phyloP scores from a whole-genome alignment of 2,888 invertebrate genomes.

The Chorisops tibialis region DNA sequence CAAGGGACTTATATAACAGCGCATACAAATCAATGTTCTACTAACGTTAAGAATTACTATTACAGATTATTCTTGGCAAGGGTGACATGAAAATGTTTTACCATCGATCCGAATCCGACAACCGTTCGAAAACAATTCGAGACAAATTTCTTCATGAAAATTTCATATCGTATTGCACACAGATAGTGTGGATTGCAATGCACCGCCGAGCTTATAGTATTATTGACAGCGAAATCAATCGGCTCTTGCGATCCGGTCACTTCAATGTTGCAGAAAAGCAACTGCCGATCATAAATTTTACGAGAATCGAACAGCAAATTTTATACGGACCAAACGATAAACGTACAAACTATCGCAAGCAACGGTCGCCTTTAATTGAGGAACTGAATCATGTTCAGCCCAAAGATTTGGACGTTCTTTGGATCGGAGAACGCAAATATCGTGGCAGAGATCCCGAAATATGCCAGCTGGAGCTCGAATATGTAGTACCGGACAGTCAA shows the following conservation, averaged over 20 bases:
- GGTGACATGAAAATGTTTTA: slow-evolving; percentile 41
- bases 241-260: slow-evolving; percentile 48
- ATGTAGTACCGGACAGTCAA: slow-evolving; percentile 45
- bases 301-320: slow-evolving; percentile 40
- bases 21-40: background rate
- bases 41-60: background rate
- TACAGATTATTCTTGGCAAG: slow-evolving; percentile 21
- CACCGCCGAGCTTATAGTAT: slow-evolving; percentile 42
- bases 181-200: slow-evolving; percentile 48
- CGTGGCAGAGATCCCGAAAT: slow-evolving; percentile 46
- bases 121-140: slow-evolving; percentile 7
- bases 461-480: slow-evolving; percentile 45
- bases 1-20: slow-evolving; percentile 23
- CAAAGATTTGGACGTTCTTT: slow-evolving; percentile 44
- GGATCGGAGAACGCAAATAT: slow-evolving; percentile 49
- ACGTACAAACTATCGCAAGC: slow-evolving; percentile 44
- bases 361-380: slow-evolving; percentile 46
- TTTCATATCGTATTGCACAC: slow-evolving; percentile 44
- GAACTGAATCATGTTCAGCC: slow-evolving; percentile 41
- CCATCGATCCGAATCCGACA: slow-evolving; percentile 35
- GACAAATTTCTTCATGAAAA: slow-evolving; percentile 41
- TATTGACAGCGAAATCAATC: slow-evolving; percentile 45
- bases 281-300: slow-evolving; percentile 36
- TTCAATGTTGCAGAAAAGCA: slow-evolving; percentile 39
- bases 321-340: slow-evolving; percentile 44